phyloP scores from a whole-genome alignment of 35 echinoderm and acorn worm genomes.

The Heliocidaris erythrogramma region DNA sequence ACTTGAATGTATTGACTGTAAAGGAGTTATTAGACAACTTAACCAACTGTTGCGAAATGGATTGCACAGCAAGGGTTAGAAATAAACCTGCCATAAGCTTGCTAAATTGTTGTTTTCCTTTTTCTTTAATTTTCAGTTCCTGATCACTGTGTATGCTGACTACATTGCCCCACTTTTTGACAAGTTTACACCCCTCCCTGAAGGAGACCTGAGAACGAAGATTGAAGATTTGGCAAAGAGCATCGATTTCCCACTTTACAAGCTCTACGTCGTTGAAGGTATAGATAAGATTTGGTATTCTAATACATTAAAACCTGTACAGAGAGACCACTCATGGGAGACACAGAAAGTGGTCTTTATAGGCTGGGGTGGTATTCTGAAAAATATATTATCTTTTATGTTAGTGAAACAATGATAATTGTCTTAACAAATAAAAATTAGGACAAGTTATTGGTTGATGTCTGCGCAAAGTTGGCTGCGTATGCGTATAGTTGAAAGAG shows the following conservation, averaged over 20 bases:
- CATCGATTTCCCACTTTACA: slow-evolving; percentile 94
- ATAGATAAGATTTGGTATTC: not conserved
- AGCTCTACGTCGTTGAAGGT: slow-evolving; percentile 99
- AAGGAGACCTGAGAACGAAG: slow-evolving; percentile 80
- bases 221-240: slow-evolving; percentile 87
- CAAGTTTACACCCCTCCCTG: slow-evolving; percentile 87
- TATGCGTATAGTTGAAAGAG: too few relatives aligned
- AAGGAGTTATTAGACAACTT: too few relatives aligned
- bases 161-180: slow-evolving; percentile 99
- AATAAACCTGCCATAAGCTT: not conserved
- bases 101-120: not conserved
- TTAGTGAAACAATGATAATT: too few relatives aligned
- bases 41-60: too few relatives aligned
- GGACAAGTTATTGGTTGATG: too few relatives aligned
- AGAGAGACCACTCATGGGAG: not conserved
- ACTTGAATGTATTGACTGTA: too few relatives aligned
- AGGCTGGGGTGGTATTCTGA: not conserved
- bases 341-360: not conserved
- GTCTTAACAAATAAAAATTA: too few relatives aligned
- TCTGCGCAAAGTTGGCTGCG: too few relatives aligned
- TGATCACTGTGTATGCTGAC: slow-evolving; percentile 96
- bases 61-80: too few relatives aligned
- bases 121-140: slow-evolving; percentile 54
- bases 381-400: not conserved
- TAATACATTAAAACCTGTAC: too few relatives aligned